Base-by-base conservation (phyloP, 2,888 invertebrate species). In the Coenonympha arcania region DNA sequence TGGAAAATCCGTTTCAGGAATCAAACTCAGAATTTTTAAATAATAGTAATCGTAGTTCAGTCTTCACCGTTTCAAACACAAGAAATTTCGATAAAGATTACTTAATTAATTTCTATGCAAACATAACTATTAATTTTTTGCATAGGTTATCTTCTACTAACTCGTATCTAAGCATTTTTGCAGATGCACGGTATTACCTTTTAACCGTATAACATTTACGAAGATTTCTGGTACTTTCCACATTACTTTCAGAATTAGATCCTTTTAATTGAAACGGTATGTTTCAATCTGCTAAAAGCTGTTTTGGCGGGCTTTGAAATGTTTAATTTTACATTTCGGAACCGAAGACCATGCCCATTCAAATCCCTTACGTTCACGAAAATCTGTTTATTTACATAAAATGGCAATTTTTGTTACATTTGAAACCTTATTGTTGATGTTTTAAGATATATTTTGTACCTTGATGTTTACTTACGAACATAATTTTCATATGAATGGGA, bases 201-300 rank as follows among this genome's bases (percentile, higher is more conserved):
- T 33, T 4, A 33, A 33, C 31, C 6, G 9, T 41, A 18, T 19
- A 41, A 30, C 30, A n/a, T 28, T 30, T 11, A n/a, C 18, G n/a
- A n/a, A n/a, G n/a, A 18, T 41, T 28, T 28, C 16, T 6, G 6
- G 28, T n/a, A 31, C 42, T 57, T 53, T 58, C 55, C 53, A 50
- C 47, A 54, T 52, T 48, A 49, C 52, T 55, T 49, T 43, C 46
- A 26, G 39, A 52, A 50, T 55, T 52, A 52, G 49, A 49, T 41
- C 47, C 46, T 50, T 39, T 49, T 47, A 52, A 55, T 55, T 52
- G 49, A 55, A 50, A 55, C 44, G 37, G 44, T 37, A 64, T 62
- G 65, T 62, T 70, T 69, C 69, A 72, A 74, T 73, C 66, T 70
- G 62, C 60, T 66, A 72, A 74, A 68, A 71, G 70, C 69, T 65